Base-by-base conservation (phyloP, 1,140 invertebrate species). In the Wiebesia pumilae region DNA sequence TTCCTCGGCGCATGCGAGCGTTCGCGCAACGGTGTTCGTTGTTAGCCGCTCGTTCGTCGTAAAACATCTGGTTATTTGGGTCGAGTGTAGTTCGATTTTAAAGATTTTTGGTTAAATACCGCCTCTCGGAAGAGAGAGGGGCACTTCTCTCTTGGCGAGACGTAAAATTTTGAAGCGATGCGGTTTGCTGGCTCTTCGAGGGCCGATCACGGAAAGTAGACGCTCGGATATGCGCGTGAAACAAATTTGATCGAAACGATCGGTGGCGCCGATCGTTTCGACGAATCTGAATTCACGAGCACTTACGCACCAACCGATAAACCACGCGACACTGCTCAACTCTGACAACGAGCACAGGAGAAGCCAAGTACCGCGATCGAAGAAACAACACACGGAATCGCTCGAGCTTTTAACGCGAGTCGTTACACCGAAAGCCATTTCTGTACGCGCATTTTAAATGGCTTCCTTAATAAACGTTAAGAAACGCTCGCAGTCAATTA, bases 11-110 rank as follows among this genome's bases (percentile, higher is more conserved):
- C n/a, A 24, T 33, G 69, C 24, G 65, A 84, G 58, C 24, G 65
- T 14, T 35, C 27, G 33, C 58, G 38, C 21, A n/a, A n/a, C n/a
- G 19, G 51, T 58, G 54, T 84, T 78, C 75, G 78, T 84, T 84
- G 83, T 84, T 83, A 47, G 73, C 38, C 58, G 54, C 73, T 80
- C 62, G 67, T 83, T 71, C 67, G 43, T 83, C 65, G 83, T 84
- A 84, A 84, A 84, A 77, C 58, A 40, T 82, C 38, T 51, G 81
- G 62, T 47, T 84, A 84, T 85, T 79, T 85, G 43, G 83, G 83
- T 80, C 77, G 83, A 85, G 83, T 51, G 54, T 30, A 24, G 69
- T 65, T 85, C 58, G 62, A 69, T 85, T 69, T 84, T 84, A 62
- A 84, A 84, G 73, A 78, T 84, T 84, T 78, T 84, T 67, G 16